These are phyloP conservation scores for Coelinius sp. DNA, from an alignment of 2,888 invertebrate species.

Conservation along the genomic window DNA sequence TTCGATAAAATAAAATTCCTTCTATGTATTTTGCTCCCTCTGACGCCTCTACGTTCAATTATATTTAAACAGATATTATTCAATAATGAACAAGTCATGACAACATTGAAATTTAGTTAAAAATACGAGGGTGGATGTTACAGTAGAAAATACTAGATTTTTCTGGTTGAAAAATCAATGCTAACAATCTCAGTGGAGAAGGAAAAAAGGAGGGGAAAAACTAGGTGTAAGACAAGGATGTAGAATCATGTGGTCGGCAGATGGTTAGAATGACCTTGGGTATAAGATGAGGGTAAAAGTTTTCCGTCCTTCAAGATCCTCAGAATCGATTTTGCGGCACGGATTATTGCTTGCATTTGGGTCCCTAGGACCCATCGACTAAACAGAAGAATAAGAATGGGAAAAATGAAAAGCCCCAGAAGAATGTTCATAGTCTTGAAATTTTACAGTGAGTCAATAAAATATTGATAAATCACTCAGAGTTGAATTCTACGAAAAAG, in stretches of 20 bases:
- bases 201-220: constrained; percentile 4
- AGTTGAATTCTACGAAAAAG: neutral
- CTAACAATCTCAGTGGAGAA: neutral
- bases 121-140: neutral
- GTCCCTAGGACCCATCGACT: neutral
- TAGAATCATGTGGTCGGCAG: constrained; percentile 61
- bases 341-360: constrained; percentile 44
- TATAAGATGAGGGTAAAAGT: constrained; percentile 16
- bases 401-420: neutral
- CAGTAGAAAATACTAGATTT: neutral
- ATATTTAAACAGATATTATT: constrained; percentile 3
- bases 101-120: neutral
- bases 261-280: constrained; percentile 51
- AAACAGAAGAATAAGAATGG: neutral
- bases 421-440: neutral
- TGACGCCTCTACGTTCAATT: constrained; percentile 7
- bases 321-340: constrained; percentile 45
- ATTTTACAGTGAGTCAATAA: constrained; percentile 1
- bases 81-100: neutral
- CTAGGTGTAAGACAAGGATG: constrained; percentile 36
- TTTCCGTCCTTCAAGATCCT: constrained; percentile 41
- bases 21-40: neutral
- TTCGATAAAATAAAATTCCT: constrained; percentile 21
- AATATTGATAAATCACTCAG: neutral
- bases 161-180: constrained; percentile 7